Evolutionary conservation across 2,113 vertebrate genomes (phyloP).

Genomic region (cattle (Bos taurus)): ARS-UCD2.0 NC_037332.1:67169501-67170000

Average conservation of each 20-base stretch:
- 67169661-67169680: not conserved
- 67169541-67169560: not conserved
- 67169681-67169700: not conserved
- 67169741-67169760: not conserved
- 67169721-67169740: not conserved
- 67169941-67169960: not conserved
- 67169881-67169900: not conserved
- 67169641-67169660: not conserved
- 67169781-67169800: not conserved
- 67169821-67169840: not conserved
- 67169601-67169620: not conserved
- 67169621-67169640: not conserved
- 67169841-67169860: not conserved
- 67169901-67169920: not conserved
- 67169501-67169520: not conserved
- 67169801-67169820: not conserved
- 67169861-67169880: not conserved
- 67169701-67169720: not conserved
- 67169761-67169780: not conserved
- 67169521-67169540: not conserved
- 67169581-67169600: not conserved
- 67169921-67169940: not conserved
- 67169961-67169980: not conserved
- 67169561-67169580: not conserved
- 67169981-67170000: not conserved